Base-by-base conservation (phyloP, 1,140 invertebrate species). In the Tyrophagus putrescentiae region DNA sequence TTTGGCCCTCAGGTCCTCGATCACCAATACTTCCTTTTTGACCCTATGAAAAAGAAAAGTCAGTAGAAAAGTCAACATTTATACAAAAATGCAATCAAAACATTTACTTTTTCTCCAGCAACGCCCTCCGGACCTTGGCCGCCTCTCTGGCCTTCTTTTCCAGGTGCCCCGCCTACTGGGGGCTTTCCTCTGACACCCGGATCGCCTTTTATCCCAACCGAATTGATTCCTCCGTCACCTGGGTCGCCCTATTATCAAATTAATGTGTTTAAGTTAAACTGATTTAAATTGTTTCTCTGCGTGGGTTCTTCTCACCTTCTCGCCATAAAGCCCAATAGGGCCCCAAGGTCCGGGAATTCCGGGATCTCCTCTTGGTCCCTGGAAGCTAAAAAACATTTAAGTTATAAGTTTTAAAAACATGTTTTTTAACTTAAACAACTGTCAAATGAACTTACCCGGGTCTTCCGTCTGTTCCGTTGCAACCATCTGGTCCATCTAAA, bases 101-200 rank as follows among this genome's bases (percentile, higher is more conserved):
- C 48, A 4, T 54, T 25, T 1, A 80, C 80, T 18, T 73, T 64
- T 5, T 68, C 72, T 7, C 80, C 80, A 62, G 73, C 23, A 21
- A 76, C 63, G 67, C 81, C 79, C 65, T 70, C 16, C 11, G 80
- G 80, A 27, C 82, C 67, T 50, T 60, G 61, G 29, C 59, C 31
- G 21, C 67, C 82, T 1, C 69, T 69, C 9, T 31, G 23, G 13
- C 73, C 73, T 18, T 41, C 7, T 34, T 50, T 60, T 42, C 64
- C 29, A 62, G 77, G 4, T 74, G 65, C 70, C 11, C 81, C 82
- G 34, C 73, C 65, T 11, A 76, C 75, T 64, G 78, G 79, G 60
- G 79, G 79, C 4, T 61, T 62, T 56, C 79, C 80, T 66, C 80
- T 79, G 2, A 76, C 75, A 25, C 79, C 79, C n/a, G 44, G 44